phyloP scores from a whole-genome alignment of 2,888 invertebrate species.

The Philereme vetulata region DNA sequence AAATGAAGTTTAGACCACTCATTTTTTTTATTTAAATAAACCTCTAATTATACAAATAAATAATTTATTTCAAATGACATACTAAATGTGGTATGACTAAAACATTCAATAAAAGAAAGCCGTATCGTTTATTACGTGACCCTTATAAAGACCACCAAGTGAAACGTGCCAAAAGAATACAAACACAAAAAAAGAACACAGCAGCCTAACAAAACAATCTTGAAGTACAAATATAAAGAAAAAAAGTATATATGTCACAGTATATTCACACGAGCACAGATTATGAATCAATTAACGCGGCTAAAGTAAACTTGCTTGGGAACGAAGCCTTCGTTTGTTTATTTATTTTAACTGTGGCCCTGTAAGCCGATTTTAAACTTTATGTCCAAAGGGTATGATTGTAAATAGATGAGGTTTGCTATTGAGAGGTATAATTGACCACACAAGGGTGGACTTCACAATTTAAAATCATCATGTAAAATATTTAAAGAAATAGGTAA shows the following conservation, averaged over 20 bases:
- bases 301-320: slow-evolving; percentile 65
- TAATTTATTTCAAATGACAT: not conserved
- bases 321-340: slow-evolving; percentile 48
- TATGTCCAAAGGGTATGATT: not conserved
- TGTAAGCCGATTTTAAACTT: slow-evolving; percentile 11
- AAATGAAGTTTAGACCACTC: too few relatives aligned
- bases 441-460: slow-evolving; percentile 32
- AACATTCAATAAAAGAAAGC: slow-evolving; percentile 13
- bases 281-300: slow-evolving; percentile 72
- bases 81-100: too few relatives aligned
- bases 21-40: too few relatives aligned
- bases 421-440: slow-evolving; percentile 28
- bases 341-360: slow-evolving; percentile 37
- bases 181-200: slow-evolving; percentile 52
- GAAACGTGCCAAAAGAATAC: slow-evolving; percentile 54
- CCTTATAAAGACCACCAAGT: slow-evolving; percentile 53
- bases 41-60: too few relatives aligned
- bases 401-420: not conserved
- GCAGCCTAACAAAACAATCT: slow-evolving; percentile 73
- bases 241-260: slow-evolving; percentile 35
- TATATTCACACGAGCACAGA: slow-evolving; percentile 68
- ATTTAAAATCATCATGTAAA: slow-evolving; percentile 18
- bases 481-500: not conserved
- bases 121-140: slow-evolving; percentile 7
- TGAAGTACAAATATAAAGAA: slow-evolving; percentile 46